Evolutionary conservation across 64 coral and sea anemone species (phyloP).

Genomic region (Pocillopora damicornis): DNA sequence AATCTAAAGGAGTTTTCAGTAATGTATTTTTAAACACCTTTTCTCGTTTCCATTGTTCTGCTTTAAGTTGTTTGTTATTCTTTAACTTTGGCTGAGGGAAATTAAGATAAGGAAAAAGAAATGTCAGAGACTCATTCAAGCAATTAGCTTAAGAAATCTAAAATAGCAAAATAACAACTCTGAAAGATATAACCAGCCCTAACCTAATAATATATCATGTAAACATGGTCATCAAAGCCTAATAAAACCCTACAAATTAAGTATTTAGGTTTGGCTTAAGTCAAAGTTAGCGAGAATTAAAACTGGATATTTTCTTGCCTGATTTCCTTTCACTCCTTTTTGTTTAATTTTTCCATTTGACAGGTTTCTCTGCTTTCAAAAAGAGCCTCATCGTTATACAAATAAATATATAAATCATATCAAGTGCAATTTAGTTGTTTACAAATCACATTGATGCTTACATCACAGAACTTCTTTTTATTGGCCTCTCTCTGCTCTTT

Average conservation of each 20-base stretch:
- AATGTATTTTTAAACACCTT: background rate
- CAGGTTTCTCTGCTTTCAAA: slow-evolving; percentile 1
- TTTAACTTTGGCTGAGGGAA: slow-evolving; percentile 2
- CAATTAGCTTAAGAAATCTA: too few relatives aligned
- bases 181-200: too few relatives aligned
- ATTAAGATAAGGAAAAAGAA: too few relatives aligned
- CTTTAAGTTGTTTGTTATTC: slow-evolving; percentile 18
- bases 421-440: too few relatives aligned
- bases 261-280: background rate
- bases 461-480: slow-evolving; percentile 24
- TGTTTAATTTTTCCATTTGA: slow-evolving; percentile 13
- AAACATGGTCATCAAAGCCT: too few relatives aligned
- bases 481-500: slow-evolving; percentile 27
- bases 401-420: too few relatives aligned
- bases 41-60: slow-evolving; percentile 18
- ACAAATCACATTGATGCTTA: background rate
- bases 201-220: too few relatives aligned
- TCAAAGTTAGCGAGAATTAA: background rate
- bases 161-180: too few relatives aligned
- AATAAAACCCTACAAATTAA: too few relatives aligned
- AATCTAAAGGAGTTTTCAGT: too few relatives aligned
- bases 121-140: too few relatives aligned
- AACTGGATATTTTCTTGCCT: background rate
- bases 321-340: background rate
- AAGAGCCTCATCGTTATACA: too few relatives aligned